Conservation (phyloP, 2,797 vertebrate genomes). For the Valencia hispanica region DNA sequence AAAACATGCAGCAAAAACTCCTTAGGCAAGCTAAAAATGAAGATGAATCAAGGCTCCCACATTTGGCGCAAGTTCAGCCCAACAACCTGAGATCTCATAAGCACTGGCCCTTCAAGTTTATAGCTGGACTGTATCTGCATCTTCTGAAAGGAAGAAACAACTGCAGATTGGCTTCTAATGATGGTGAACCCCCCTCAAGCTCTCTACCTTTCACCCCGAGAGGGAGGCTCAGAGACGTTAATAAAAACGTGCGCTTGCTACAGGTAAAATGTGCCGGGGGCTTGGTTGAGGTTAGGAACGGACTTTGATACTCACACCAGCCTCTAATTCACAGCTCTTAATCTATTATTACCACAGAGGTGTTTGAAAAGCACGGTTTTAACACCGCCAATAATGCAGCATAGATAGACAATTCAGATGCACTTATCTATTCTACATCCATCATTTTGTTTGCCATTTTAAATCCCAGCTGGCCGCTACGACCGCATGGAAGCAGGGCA, state of each 20-base stretch:
- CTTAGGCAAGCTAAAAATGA: conserved; percentile 6
- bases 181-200: background rate
- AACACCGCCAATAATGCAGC: background rate
- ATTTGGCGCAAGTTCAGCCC: background rate
- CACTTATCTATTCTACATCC: conserved; percentile 35
- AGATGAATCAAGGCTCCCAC: background rate
- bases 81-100: background rate
- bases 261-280: background rate
- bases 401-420: background rate
- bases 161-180: background rate
- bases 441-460: conserved; percentile 34
- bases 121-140: background rate
- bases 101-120: background rate
- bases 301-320: background rate
- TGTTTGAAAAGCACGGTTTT: background rate
- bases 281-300: background rate
- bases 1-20: conserved; percentile 16
- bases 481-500: conserved; percentile 53
- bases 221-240: background rate
- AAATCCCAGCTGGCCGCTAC: conserved; percentile 56
- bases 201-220: conserved; percentile 2
- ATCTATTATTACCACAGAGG: background rate
- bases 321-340: background rate
- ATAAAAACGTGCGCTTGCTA: background rate
- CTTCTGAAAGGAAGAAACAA: background rate